Evolutionary conservation across 2,888 invertebrate genomes (phyloP), one percentile per base, ranked within the genome.

Genomic region (Carterocephalus palaemon): DNA sequence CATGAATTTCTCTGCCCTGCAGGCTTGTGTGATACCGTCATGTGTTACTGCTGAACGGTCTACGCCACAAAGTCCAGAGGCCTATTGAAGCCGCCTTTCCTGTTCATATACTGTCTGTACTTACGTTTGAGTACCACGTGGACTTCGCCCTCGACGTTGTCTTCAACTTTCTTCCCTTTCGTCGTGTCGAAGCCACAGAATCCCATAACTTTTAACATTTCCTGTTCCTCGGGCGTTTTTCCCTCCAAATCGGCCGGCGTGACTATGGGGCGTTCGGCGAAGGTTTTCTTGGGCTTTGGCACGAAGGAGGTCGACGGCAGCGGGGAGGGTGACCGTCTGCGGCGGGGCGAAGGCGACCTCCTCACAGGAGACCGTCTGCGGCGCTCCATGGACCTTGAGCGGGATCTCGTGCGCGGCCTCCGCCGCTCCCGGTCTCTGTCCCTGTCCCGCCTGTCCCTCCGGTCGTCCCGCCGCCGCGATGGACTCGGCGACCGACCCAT

Each of bases 71-170:
- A 97, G 82, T 99, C 99, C 54, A 99, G 85, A 24, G 99, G 99
- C 70, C 99, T 90, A 82, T 99, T 99, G 83, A 99, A 99, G 42
- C 99, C 99, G 52, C 99, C 99, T 81, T 98, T 97, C 51, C 99
- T 90, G 82, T 99, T 99, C 99, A 99, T 99, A 74, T 99, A 99
- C 84, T 99, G 99, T 62, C 98, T 92, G 77, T 98, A 98, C 84
- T 98, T 96, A 62, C 99, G 89, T 85, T 98, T 98, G 49, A 98
- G 90, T 52, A 97, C 96, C 46, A 98, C 96, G 75, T 98, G 98
- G 52, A 98, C 97, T 16, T 93, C 95, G n/a, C 97, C 97, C 41
- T 92, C 92, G 62, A 97, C 95, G 71, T 99, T 99, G 17, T 96
- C 97, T 0, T 94, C 93, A 0, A 99, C 97, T 84, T 95, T 95